Conservation (phyloP, 2,113 vertebrate genomes). For the Glaucomys volans region DNA sequence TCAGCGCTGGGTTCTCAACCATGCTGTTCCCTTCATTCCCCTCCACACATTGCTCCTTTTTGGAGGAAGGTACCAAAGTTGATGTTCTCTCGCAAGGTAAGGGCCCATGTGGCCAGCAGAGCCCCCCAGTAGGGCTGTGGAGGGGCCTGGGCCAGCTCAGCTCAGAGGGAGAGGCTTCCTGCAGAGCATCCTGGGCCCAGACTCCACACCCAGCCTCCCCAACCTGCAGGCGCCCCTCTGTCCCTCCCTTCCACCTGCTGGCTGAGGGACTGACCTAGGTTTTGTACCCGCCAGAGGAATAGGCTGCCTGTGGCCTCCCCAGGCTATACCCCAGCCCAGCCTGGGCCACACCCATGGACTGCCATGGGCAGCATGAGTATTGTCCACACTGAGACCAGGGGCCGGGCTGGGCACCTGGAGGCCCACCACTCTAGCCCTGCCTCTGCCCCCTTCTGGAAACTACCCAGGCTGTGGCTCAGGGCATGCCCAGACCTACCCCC, state of each 20-base stretch:
- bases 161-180: not conserved
- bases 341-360: not conserved
- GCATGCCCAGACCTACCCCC: not conserved
- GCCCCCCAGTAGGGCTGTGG: not conserved
- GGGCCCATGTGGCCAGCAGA: not conserved
- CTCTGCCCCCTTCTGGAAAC: not conserved
- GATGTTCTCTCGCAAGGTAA: conserved; percentile 78
- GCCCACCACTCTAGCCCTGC: accelerated
- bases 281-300: not conserved
- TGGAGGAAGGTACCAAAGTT: conserved; percentile 77
- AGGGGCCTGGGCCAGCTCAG: not conserved
- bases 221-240: not conserved
- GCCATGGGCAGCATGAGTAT: not conserved
- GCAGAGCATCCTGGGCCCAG: not conserved
- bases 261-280: not conserved
- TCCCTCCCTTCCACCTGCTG: too few relatives aligned
- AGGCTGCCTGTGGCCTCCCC: not conserved
- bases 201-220: not conserved
- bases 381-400: not conserved
- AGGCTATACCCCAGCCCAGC: not conserved
- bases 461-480: not conserved
- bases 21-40: not conserved
- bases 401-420: not conserved
- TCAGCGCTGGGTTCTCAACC: conserved; percentile 43
- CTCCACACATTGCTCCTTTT: not conserved